A percentile compares a stretch with the other conserved stretches of the same genome.
phyloP scores from a whole-genome alignment of 1,140 invertebrate genomes.

The Theocolax elegans region DNA sequence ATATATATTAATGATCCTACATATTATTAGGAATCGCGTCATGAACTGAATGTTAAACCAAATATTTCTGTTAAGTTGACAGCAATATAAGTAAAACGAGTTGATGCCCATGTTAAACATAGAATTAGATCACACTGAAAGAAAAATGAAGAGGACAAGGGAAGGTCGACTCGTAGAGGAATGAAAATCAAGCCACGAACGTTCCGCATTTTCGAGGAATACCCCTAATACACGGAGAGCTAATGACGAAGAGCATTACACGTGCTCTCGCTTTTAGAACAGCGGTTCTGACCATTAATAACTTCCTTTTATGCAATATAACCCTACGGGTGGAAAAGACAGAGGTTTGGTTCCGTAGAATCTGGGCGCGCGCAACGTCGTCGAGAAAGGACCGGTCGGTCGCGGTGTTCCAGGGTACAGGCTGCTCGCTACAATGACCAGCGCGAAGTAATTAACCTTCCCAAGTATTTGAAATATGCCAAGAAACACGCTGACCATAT shows the following conservation, averaged over 20 bases:
- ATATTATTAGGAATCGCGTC: no score
- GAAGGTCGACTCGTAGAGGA: no score
- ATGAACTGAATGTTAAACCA: no score
- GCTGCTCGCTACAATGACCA: slow-evolving; percentile 57
- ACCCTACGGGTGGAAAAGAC: neutral
- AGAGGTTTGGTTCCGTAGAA: slow-evolving; percentile 4
- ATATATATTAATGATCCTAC: no score
- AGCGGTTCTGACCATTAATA: slow-evolving; percentile 27
- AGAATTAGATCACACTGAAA: no score
- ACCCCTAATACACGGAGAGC: slow-evolving; percentile 8
- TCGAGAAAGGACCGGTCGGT: neutral
- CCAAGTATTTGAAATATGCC: slow-evolving; percentile 63
- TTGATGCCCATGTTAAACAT: no score
- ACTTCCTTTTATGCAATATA: slow-evolving; percentile 40
- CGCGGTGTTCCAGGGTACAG: neutral
- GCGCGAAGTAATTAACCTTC: slow-evolving; percentile 59
- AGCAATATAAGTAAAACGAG: no score
- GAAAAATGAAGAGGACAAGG: no score
- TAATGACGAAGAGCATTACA: slow-evolving; percentile 33
- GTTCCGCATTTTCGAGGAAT: neutral
- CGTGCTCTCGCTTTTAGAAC: neutral
- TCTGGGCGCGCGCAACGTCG: neutral
- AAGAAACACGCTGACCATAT: slow-evolving; percentile 65
- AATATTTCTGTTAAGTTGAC: no score
- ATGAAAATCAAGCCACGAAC: no score